These are phyloP conservation scores for Pelusios castaneus DNA, from an alignment of 2,113 vertebrate species.

Conservation along the genomic window DNA sequence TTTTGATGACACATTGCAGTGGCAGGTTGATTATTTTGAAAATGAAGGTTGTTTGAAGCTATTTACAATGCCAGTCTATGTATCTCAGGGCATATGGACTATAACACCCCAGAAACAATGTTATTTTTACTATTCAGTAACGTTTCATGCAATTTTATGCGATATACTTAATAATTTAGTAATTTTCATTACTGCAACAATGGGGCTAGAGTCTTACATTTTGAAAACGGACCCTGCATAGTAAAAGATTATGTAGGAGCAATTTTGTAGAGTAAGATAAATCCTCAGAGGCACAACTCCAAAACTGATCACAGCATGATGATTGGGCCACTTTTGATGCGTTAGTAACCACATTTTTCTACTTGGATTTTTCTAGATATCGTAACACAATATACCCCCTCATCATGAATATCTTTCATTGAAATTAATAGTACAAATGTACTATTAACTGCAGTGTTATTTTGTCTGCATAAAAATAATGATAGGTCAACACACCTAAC, in stretches of 20 bases:
- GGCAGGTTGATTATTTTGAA: neutral
- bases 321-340: neutral
- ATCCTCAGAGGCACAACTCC: neutral
- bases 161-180: neutral
- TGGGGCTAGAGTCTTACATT: neutral
- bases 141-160: neutral
- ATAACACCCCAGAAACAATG: neutral
- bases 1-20: neutral
- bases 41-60: neutral
- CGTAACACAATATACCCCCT: neutral
- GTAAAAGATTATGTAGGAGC: neutral
- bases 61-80: neutral
- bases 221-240: neutral
- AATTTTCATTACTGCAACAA: slow-evolving; percentile 3
- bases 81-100: neutral
- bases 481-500: slow-evolving; percentile 17
- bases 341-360: neutral
- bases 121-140: neutral
- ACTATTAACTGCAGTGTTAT: neutral
- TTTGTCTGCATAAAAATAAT: slow-evolving; percentile 2
- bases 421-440: neutral
- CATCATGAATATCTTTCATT: slow-evolving; percentile 18
- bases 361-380: slow-evolving; percentile 11
- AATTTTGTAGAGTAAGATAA: slow-evolving; percentile 31
- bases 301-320: neutral